Evolutionary conservation across 2,888 invertebrate genomes (phyloP).

Genomic region (Mesochorus sp.): DNA sequence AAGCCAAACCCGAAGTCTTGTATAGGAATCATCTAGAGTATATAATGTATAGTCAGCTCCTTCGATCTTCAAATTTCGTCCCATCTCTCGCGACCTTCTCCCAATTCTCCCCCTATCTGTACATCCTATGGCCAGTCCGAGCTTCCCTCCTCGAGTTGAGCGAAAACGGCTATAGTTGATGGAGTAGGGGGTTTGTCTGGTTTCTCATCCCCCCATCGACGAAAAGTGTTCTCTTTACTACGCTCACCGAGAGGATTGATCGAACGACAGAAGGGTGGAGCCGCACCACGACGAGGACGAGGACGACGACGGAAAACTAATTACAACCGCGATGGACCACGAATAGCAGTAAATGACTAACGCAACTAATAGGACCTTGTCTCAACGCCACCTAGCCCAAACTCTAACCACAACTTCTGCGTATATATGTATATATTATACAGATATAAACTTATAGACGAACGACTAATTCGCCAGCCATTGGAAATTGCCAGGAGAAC

Average conservation of each 20-base stretch:
- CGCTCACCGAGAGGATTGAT: slow-evolving; percentile 34
- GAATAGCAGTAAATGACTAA: slow-evolving; percentile 72
- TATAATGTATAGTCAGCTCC: not conserved
- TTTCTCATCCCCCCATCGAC: slow-evolving; percentile 40
- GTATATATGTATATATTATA: slow-evolving; percentile 13
- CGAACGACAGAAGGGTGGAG: slow-evolving; percentile 40
- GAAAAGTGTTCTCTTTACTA: slow-evolving; percentile 41
- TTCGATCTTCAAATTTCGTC: slow-evolving; percentile 14
- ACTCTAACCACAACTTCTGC: slow-evolving; percentile 32
- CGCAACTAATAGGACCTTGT: slow-evolving; percentile 62
- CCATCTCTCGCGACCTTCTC: slow-evolving; percentile 18
- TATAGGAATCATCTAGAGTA: not conserved
- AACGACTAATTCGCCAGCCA: slow-evolving; percentile 31
- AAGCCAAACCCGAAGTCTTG: not conserved
- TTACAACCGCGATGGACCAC: slow-evolving; percentile 75
- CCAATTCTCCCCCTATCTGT: slow-evolving; percentile 1
- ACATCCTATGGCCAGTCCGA: not conserved
- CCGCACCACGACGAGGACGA: slow-evolving; percentile 38
- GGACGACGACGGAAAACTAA: slow-evolving; percentile 73
- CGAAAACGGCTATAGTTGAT: not conserved
- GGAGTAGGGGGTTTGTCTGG: slow-evolving; percentile 46
- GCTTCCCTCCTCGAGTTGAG: slow-evolving; percentile 33
- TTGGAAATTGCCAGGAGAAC: not conserved
- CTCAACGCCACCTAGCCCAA: slow-evolving; percentile 17
- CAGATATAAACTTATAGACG: slow-evolving; percentile 1